A percentile compares a stretch with the other conserved stretches of the same genome.
Conservation (phyloP, 2,888 invertebrate species). For the Quadriops clusia region DNA sequence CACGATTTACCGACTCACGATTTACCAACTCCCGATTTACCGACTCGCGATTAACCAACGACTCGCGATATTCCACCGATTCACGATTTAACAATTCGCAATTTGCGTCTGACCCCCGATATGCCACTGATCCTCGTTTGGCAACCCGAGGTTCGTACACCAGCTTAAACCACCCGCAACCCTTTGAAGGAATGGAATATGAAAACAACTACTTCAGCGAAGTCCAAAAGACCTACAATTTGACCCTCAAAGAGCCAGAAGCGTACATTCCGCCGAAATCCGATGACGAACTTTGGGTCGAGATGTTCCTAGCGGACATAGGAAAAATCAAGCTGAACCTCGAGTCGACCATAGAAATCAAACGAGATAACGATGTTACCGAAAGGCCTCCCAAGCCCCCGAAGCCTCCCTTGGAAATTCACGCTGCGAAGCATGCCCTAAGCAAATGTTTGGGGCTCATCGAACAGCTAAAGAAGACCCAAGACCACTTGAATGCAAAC, state of each 20-base stretch:
- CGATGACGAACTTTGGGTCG: constrained; percentile 33
- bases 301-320: constrained; percentile 31
- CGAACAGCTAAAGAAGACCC: constrained; percentile 31
- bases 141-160: too few relatives aligned
- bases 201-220: too few relatives aligned
- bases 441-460: constrained; percentile 28
- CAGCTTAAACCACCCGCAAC: too few relatives aligned
- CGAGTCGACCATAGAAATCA: constrained; percentile 19
- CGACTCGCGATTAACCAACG: too few relatives aligned
- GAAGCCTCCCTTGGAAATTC: too few relatives aligned
- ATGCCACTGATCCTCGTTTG: too few relatives aligned
- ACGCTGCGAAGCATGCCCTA: constrained; percentile 29
- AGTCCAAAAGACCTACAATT: constrained; percentile 11
- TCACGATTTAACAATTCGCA: too few relatives aligned
- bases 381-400: constrained; percentile 21
- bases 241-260: constrained; percentile 9
- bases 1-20: too few relatives aligned
- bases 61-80: too few relatives aligned
- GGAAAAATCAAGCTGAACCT: constrained; percentile 28
- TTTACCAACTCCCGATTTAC: too few relatives aligned
- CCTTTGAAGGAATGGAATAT: too few relatives aligned
- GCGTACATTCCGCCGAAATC: constrained; percentile 18
- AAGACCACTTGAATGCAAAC: constrained; percentile 37
- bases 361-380: constrained; percentile 7
- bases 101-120: too few relatives aligned